Percentiles rank a stretch among this genome's conserved stretches.
phyloP scores from a whole-genome alignment of 1,140 invertebrate genomes.

The Berghia stephanieae region DNA sequence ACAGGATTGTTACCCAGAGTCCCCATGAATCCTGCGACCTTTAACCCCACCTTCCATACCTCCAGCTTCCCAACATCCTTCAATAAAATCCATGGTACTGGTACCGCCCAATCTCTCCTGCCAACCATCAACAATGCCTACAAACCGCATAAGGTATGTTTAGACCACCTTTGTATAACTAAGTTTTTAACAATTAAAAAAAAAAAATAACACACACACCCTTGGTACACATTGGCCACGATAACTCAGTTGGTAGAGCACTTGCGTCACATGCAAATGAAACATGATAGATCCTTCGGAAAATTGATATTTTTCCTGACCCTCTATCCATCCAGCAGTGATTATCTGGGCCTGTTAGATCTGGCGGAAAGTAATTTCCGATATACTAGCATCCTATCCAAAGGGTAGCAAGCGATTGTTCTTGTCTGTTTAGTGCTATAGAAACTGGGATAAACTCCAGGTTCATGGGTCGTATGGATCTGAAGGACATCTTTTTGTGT shows the following conservation, averaged over 20 bases:
- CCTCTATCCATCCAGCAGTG: too few species aligned
- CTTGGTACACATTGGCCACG: background rate
- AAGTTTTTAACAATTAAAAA: conserved; percentile 5
- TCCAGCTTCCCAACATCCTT: conserved; percentile 47
- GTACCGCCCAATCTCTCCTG: conserved; percentile 41
- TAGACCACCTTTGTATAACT: background rate
- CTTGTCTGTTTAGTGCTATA: too few species aligned
- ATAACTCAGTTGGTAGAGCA: background rate
- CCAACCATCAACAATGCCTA: conserved; percentile 55
- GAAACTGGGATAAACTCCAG: too few species aligned
- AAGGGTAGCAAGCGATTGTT: too few species aligned
- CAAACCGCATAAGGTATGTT: conserved; percentile 57
- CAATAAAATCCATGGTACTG: conserved; percentile 34
- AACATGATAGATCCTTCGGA: background rate
- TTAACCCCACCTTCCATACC: conserved; percentile 54
- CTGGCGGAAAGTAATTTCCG: too few species aligned
- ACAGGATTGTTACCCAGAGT: conserved; percentile 57
- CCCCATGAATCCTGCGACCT: conserved; percentile 48
- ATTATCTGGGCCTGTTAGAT: too few species aligned
- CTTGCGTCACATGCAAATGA: background rate
- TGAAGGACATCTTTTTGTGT: too few species aligned
- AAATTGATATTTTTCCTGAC: background rate
- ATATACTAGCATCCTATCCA: too few species aligned
- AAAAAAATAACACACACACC: too few species aligned
- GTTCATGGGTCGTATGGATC: too few species aligned